These are phyloP conservation scores for Lutjanus erythropterus DNA, from an alignment of 2,113 vertebrate species.

Conservation along the genomic window DNA sequence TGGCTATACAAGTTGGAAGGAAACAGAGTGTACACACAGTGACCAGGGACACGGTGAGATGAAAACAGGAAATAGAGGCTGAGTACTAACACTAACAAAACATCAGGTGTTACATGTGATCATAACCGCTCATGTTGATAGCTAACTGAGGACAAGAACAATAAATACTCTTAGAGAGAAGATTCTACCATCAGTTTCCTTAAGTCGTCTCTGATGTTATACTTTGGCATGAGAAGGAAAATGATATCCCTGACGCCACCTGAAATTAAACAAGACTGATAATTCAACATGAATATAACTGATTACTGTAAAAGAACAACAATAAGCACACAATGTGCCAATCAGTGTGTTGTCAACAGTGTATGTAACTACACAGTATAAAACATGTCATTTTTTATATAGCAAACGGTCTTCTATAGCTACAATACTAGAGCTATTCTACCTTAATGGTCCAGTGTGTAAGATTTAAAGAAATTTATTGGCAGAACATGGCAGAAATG, in stretches of 20 bases:
- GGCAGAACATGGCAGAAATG: no score
- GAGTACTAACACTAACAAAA: constrained; percentile 48
- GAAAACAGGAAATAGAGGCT: constrained; percentile 68
- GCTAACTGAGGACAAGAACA: constrained; percentile 13
- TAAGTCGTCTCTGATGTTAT: background rate
- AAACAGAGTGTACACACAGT: constrained; percentile 51
- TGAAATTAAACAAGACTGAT: constrained; percentile 50
- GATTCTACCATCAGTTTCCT: constrained; percentile 2
- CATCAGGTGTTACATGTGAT: constrained; percentile 40
- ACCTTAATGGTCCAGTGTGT: no score
- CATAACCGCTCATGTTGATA: background rate
- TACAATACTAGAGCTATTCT: no score
- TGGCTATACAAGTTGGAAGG: constrained; percentile 50
- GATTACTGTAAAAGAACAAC: constrained; percentile 26
- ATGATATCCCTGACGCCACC: constrained; percentile 1
- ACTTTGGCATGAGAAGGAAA: background rate
- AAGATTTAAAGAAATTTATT: no score
- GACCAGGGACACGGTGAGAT: constrained; percentile 52
- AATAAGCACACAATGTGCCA: constrained; percentile 59
- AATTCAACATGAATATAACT: constrained; percentile 53
- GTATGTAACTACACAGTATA: constrained; percentile 13
- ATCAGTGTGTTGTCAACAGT: constrained; percentile 37
- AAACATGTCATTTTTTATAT: no score
- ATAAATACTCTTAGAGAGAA: background rate
- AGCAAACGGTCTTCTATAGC: no score